phyloP scores from a whole-genome alignment of 2,113 vertebrate species.

The Tetrao urogallus region DNA sequence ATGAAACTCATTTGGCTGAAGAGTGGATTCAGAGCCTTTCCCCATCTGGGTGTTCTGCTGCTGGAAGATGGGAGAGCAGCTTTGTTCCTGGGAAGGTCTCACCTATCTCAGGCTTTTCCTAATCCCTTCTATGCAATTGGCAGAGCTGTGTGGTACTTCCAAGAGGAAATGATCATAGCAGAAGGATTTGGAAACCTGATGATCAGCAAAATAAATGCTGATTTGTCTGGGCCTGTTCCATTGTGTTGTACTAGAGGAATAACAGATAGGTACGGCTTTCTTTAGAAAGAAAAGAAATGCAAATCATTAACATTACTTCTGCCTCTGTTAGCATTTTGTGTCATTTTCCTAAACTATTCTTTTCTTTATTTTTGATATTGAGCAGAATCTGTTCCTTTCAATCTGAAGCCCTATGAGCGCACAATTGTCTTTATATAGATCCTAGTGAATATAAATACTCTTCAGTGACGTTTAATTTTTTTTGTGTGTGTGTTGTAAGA shows the following conservation, averaged over 20 bases:
- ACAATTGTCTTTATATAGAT: neutral
- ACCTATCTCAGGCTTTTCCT: neutral
- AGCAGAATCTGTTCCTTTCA: neutral
- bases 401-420: neutral
- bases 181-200: slow-evolving; percentile 41
- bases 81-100: neutral
- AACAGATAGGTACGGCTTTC: slow-evolving; percentile 32
- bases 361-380: neutral
- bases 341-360: neutral
- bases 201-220: slow-evolving; percentile 60
- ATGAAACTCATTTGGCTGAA: slow-evolving; percentile 50
- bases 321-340: neutral
- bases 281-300: neutral
- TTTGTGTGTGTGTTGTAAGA: neutral
- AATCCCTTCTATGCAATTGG: slow-evolving; percentile 44
- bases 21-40: neutral
- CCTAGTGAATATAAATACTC: neutral
- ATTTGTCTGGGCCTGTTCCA: slow-evolving; percentile 27
- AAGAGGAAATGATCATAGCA: slow-evolving; percentile 20
- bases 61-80: slow-evolving; percentile 8
- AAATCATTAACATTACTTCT: slow-evolving; percentile 3
- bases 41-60: neutral
- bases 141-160: neutral
- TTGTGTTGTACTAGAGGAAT: slow-evolving; percentile 24
- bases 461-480: neutral